Percentiles rank a stretch among this genome's conserved stretches.
Evolutionary conservation across 2,888 invertebrate species (phyloP).

Genomic region (Brenthis daphne): DNA sequence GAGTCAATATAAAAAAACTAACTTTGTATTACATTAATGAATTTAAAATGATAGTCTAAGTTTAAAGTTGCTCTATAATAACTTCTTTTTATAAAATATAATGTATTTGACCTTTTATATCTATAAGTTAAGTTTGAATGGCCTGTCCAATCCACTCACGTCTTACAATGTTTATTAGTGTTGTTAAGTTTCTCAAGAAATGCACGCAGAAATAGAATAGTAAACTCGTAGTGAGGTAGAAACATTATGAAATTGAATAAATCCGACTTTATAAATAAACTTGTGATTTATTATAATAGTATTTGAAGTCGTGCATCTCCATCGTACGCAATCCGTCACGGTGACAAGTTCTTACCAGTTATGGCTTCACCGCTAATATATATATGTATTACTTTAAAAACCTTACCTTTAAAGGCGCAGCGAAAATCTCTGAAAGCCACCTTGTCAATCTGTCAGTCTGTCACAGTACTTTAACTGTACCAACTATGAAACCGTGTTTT

Average conservation of each 20-base stretch:
- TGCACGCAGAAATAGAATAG: not conserved
- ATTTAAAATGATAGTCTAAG: no score
- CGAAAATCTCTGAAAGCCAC: conserved; percentile 30
- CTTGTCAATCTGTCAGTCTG: conserved; percentile 39
- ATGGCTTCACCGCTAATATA: conserved; percentile 25
- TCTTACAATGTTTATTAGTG: conserved; percentile 5
- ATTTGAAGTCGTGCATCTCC: conserved; percentile 22
- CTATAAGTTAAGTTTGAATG: conserved; percentile 1
- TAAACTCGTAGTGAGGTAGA: not conserved
- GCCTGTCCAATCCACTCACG: conserved; percentile 10
- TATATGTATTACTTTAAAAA: conserved; percentile 28
- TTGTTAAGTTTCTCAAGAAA: not conserved
- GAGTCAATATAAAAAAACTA: no score
- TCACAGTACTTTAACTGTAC: conserved; percentile 28
- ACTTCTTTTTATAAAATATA: conserved; percentile 9
- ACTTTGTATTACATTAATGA: no score
- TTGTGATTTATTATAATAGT: conserved; percentile 14
- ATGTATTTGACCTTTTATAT: conserved; percentile 5
- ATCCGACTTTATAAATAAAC: not conserved
- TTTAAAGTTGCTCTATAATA: conserved; percentile 1
- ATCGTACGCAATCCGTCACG: conserved; percentile 25
- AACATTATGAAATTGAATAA: not conserved
- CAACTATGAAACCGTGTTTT: conserved; percentile 26
- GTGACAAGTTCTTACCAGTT: conserved; percentile 24
- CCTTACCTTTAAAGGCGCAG: conserved; percentile 24